These are phyloP conservation scores for Apamea epomidion DNA, from an alignment of 2,888 invertebrate genomes.

Conservation along the genomic window DNA sequence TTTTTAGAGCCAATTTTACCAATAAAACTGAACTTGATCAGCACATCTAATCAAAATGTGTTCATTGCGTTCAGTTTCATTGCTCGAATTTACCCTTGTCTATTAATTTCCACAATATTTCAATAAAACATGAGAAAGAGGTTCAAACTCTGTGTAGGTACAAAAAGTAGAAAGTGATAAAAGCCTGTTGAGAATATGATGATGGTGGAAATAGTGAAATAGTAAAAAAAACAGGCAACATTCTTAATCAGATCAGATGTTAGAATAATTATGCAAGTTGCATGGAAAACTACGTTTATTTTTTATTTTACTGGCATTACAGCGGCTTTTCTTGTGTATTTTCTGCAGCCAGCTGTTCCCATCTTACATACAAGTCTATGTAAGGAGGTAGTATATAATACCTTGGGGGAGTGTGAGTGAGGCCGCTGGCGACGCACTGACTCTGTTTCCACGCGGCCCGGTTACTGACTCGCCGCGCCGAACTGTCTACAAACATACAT, in stretches of 20 bases:
- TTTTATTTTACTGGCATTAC: background rate
- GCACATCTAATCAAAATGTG: background rate
- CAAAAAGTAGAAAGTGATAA: slow-evolving; percentile 37
- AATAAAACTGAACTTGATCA: no score
- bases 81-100: background rate
- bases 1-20: background rate
- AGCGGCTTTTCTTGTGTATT: slow-evolving; percentile 16
- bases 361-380: slow-evolving; percentile 8
- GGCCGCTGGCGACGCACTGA: slow-evolving; percentile 95
- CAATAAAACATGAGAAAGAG: slow-evolving; percentile 12
- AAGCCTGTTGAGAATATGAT: slow-evolving; percentile 38
- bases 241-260: background rate
- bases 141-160: slow-evolving; percentile 7
- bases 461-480: slow-evolving; percentile 95
- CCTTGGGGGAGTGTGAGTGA: slow-evolving; percentile 89
- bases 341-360: slow-evolving; percentile 24
- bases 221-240: slow-evolving; percentile 18
- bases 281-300: background rate
- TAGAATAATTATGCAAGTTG: slow-evolving; percentile 22
- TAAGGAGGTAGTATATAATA: slow-evolving; percentile 67
- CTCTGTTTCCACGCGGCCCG: slow-evolving; percentile 96
- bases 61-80: background rate
- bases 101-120: background rate
- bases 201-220: slow-evolving; percentile 26
- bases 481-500: slow-evolving; percentile 96